Percentiles rank a stretch among this genome's conserved stretches.
Conservation (phyloP, 2,113 vertebrate genomes). For the Salvelinus namaycush region DNA sequence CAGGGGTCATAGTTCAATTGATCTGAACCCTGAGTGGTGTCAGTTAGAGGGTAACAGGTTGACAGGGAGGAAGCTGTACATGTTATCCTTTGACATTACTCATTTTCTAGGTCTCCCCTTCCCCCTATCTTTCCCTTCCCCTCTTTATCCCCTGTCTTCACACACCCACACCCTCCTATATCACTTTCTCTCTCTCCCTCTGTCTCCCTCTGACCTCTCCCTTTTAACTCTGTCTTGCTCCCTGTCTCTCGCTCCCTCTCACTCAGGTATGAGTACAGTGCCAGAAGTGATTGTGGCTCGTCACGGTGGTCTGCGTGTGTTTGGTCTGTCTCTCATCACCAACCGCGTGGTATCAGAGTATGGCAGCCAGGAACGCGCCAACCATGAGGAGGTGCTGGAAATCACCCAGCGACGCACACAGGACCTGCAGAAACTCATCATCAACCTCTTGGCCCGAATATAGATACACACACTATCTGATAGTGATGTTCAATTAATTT, state of each 20-base stretch:
- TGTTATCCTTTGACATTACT: not conserved
- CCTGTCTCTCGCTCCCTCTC: not conserved
- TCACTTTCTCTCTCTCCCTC: not conserved
- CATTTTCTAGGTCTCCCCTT: not conserved
- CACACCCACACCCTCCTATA: too few relatives aligned
- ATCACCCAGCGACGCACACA: conserved; percentile 12
- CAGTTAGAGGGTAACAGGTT: conserved; percentile 7
- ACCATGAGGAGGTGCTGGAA: conserved; percentile 25
- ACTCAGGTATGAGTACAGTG: conserved; percentile 33
- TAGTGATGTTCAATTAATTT: too few relatives aligned
- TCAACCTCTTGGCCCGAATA: conserved; percentile 30
- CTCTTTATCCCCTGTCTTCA: too few relatives aligned
- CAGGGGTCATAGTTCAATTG: conserved; percentile 21
- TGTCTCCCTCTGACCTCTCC: not conserved
- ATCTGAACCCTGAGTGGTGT: conserved; percentile 7
- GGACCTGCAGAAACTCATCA: conserved; percentile 30
- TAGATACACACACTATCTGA: not conserved
- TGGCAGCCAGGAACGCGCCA: conserved; percentile 18
- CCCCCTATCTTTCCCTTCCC: not conserved
- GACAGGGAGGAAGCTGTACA: not conserved
- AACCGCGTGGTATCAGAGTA: conserved; percentile 28
- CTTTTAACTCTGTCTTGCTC: not conserved
- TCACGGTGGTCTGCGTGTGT: conserved; percentile 26
- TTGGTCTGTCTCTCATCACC: conserved; percentile 43
- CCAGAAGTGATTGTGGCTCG: conserved; percentile 37